These are phyloP conservation scores for western clawed frog (Xenopus tropicalis) DNA, from an alignment of 2,113 vertebrate genomes.

Conservation along the genomic window UCB_Xtro_10.0 CM004445.2:65993001-65993500, in stretches of 20 bases:
- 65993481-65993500: no score
- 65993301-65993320: conserved; percentile 14
- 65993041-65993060: no score
- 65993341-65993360: neutral
- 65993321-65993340: neutral
- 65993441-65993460: no score
- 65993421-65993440: neutral
- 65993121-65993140: neutral
- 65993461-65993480: no score
- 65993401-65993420: neutral
- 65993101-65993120: no score
- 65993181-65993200: neutral
- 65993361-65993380: neutral
- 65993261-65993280: conserved; percentile 13
- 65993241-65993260: neutral
- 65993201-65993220: conserved; percentile 7
- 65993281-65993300: neutral
- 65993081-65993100: no score
- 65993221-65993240: neutral
- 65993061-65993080: no score
- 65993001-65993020: no score
- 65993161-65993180: conserved; percentile 1
- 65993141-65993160: neutral
- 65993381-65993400: conserved; percentile 5
- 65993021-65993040: no score